phyloP scores from a whole-genome alignment of 2,797 vertebrate genomes.

The Poecile montanus region DNA sequence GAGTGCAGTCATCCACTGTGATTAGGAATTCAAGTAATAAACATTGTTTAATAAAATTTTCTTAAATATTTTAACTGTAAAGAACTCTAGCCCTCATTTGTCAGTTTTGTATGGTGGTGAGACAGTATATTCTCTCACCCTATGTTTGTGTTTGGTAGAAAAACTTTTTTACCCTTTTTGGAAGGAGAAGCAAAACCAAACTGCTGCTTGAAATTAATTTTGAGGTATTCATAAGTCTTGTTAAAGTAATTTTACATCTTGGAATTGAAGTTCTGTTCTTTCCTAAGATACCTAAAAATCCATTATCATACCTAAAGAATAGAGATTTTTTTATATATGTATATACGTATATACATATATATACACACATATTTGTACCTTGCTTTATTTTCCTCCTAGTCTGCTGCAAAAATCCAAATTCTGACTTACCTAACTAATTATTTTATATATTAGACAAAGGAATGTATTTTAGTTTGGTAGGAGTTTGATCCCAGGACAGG shows the following conservation, averaged over 20 bases:
- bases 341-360: neutral
- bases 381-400: neutral
- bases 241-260: neutral
- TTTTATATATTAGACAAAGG: neutral
- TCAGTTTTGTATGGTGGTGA: neutral
- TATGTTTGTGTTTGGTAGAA: neutral
- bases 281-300: neutral
- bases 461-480: neutral
- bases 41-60: neutral
- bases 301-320: neutral
- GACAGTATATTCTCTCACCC: neutral
- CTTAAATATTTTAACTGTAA: neutral
- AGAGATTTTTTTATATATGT: neutral
- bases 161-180: neutral
- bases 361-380: neutral
- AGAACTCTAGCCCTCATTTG: neutral
- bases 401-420: neutral
- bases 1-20: neutral
- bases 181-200: neutral
- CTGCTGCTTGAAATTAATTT: neutral
- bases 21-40: neutral
- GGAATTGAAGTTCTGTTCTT: neutral
- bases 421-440: neutral
- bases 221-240: neutral
- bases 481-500: neutral